These are phyloP conservation scores for Peromyscus maniculatus DNA, from an alignment of 2,113 vertebrate species.

Conservation along the genomic window DNA sequence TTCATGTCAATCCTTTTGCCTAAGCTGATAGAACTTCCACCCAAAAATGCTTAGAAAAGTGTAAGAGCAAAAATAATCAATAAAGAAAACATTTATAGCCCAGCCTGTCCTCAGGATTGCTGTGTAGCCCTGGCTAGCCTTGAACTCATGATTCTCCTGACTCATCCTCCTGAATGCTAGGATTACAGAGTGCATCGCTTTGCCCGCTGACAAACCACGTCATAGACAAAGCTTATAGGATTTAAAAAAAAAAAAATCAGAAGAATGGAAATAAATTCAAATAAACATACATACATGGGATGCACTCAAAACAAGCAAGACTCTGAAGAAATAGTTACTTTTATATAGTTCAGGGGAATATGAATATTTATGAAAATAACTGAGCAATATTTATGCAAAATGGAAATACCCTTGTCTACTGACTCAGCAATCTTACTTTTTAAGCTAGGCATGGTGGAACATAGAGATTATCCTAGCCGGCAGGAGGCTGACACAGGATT, in stretches of 20 bases:
- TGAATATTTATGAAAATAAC: slow-evolving; percentile 25
- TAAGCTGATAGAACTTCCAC: background rate
- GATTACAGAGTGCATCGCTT: background rate
- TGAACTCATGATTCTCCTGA: background rate
- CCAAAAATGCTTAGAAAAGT: background rate
- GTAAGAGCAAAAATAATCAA: background rate
- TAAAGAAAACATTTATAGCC: background rate
- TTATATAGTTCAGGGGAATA: background rate
- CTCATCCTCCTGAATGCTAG: background rate
- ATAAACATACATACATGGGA: background rate
- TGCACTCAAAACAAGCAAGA: background rate
- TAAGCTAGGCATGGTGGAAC: no score
- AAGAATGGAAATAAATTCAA: background rate
- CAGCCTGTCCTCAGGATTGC: background rate
- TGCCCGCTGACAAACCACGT: background rate
- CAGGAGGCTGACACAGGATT: background rate
- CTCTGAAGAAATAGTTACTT: background rate
- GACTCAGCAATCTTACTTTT: background rate
- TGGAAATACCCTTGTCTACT: background rate
- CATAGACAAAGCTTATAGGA: background rate
- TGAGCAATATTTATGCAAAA: background rate
- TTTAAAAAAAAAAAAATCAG: slow-evolving; percentile 6
- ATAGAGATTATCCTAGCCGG: background rate
- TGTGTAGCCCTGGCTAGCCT: background rate
- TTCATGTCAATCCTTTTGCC: background rate